These are phyloP conservation scores for Tuberolachnus salignus DNA, from an alignment of 2,888 invertebrate species.

Conservation along the genomic window DNA sequence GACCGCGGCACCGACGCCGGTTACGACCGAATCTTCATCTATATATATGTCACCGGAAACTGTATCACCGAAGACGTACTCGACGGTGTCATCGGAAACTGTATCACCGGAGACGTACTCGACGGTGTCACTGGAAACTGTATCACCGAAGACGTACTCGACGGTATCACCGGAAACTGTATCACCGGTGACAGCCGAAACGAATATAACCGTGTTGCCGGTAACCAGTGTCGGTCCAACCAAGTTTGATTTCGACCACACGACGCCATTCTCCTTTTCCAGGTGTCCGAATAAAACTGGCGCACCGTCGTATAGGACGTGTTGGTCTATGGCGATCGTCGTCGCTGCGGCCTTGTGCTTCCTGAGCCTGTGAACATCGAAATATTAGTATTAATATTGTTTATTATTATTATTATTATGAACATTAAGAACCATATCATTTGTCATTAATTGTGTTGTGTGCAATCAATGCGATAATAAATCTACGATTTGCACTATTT, in stretches of 20 bases:
- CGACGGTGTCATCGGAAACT: not conserved
- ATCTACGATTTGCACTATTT: no score
- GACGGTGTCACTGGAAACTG: no score
- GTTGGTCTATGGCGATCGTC: not conserved
- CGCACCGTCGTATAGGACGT: not conserved
- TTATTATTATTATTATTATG: not conserved
- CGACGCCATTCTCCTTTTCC: not conserved
- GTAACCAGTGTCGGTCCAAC: not conserved
- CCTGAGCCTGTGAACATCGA: not conserved
- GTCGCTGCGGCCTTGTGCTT: not conserved
- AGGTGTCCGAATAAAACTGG: not conserved
- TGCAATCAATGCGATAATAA: no score
- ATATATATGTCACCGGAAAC: not conserved
- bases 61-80: not conserved
- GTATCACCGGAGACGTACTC: not conserved
- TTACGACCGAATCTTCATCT: not conserved
- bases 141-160: no score
- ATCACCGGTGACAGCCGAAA: not conserved
- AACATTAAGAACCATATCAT: not conserved
- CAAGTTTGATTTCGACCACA: constrained; percentile 15
- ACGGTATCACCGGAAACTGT: not conserved
- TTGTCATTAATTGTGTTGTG: not conserved
- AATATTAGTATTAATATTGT: not conserved
- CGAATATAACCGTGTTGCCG: not conserved
- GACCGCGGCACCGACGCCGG: not conserved